Evolutionary conservation across 2,113 vertebrate species (phyloP), one percentile per base, ranked within the genome.

Genomic region (Apaloderma vittatum): DNA sequence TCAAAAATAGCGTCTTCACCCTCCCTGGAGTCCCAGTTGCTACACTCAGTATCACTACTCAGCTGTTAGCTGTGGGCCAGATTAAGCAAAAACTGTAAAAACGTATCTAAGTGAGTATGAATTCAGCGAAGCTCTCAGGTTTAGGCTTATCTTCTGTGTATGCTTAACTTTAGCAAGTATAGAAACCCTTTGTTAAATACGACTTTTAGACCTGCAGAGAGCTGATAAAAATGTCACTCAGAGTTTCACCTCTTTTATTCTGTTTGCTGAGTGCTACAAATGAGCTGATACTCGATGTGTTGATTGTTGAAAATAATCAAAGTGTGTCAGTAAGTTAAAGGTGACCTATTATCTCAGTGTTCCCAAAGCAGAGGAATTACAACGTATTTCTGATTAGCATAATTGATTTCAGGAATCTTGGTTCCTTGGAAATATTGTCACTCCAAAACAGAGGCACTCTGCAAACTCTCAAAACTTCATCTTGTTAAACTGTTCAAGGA

Each of bases 281-380:
- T 78, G 40, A 93, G 66, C 91, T 68, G 86, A 93, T 81, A 85
- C 61, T 86, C 5, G 0, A 63, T 40, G 63, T 76, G 83, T 36
- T 75, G 77, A 54, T 75, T 81, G 80, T 68, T 76, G 91, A 49
- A 29, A 52, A 65, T 58, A 87, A 62, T 85, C 80, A 62, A 93
- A 95, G 68, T 76, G 80, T 95, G 86, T 96, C 88, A 95, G 70
- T 94, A 91, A 96, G 86, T 72, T 91, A 91, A 95, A 95, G 91
- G 93, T 94, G 66, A 95, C 70, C 49, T 62, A 24, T 81, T 96
- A 87, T 91, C 91, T 67, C 83, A 46, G 48, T 57, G 80, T 85
- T 87, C 54, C 65, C 80, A 94, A 89, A 72, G 61, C 66, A 65
- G 52, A 91, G 57, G 36, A 89, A 65, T 94, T 91, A 61, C 74